Base-by-base conservation (phyloP, 2,113 vertebrate genomes). In the Chaenocephalus aceratus region DNA sequence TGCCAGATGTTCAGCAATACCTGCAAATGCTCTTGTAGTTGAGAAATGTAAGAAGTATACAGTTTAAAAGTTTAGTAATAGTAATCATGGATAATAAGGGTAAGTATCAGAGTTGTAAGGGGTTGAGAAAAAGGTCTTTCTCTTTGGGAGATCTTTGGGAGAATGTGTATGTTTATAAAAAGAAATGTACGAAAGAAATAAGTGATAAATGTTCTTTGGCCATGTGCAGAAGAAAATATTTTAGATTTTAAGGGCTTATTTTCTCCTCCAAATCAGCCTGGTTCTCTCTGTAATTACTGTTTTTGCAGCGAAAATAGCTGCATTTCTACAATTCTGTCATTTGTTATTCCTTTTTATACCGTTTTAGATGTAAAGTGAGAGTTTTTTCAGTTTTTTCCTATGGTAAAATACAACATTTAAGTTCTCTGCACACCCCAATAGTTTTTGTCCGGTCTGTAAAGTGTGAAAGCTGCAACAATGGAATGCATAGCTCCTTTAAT, bases 1-100 rank as follows among this genome's bases (percentile, higher is more conserved):
- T 48, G 75, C 58, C 79, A 90, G 87, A 83, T 88, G 86, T 82
- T 90, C 56, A 9, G 56, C 18, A 0, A 34, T 72, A 77, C 82
- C 75, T 81, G 66, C 23, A 61, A 75, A 36, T 6, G 60, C 52
- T 87, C 72, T 57, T 30, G 15, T 75, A 78, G 83, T 48, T 57
- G 80, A 61, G 78, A 46, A 7, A 23, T 30, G 45, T 15, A 59
- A 70, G 49, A 62, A 34, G 65, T 48, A 30, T 30, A 23, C 3
- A 16, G 36, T 41, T 14, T 4, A 36, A 14, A 75, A 8, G 41
- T 34, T 15, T 12, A 60, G 36, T 41, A 63, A 59, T 12, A 60
- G 36, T 41, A 63, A 59, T 60, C 11, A 21, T 30, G 10, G 30
- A 45, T 56, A 64, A 36, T 21, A 51, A 48, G 52, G 34, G 10